These are phyloP conservation scores for Onychorhynchus coronatus DNA, from an alignment of 2,113 vertebrate genomes.

Conservation along the genomic window DNA sequence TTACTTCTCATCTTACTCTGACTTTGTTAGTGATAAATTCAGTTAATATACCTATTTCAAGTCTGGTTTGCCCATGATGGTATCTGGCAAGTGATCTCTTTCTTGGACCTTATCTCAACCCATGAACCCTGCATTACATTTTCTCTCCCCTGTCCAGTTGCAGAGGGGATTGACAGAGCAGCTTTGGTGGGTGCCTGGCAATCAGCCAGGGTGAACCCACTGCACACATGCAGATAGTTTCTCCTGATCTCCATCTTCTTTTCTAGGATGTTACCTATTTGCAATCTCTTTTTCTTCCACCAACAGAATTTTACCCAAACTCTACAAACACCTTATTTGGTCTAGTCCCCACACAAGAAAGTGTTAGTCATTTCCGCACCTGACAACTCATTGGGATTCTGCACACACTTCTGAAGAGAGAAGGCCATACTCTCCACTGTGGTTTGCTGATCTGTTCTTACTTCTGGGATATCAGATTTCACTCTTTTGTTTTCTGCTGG, in stretches of 20 bases:
- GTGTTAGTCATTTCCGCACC: constrained; percentile 23
- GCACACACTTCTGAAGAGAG: neutral
- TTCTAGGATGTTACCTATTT: neutral
- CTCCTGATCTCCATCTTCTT: neutral
- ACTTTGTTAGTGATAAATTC: neutral
- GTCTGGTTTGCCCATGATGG: neutral
- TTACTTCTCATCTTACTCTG: neutral
- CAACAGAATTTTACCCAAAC: neutral
- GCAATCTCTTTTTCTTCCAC: neutral
- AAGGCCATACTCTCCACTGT: neutral
- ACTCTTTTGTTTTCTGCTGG: neutral
- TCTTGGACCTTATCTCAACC: neutral
- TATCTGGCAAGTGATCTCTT: neutral
- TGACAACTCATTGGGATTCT: neutral
- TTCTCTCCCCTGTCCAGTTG: neutral
- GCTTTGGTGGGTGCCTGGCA: neutral
- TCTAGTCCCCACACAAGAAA: neutral
- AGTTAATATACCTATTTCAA: neutral
- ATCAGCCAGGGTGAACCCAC: neutral
- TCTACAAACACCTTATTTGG: neutral
- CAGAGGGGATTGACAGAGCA: neutral
- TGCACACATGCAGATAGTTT: neutral
- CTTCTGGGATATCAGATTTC: neutral
- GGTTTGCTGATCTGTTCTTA: neutral
- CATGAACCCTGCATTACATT: neutral